Evolutionary conservation across 2,888 invertebrate species (phyloP).

Genomic region (Acronicta leporina): DNA sequence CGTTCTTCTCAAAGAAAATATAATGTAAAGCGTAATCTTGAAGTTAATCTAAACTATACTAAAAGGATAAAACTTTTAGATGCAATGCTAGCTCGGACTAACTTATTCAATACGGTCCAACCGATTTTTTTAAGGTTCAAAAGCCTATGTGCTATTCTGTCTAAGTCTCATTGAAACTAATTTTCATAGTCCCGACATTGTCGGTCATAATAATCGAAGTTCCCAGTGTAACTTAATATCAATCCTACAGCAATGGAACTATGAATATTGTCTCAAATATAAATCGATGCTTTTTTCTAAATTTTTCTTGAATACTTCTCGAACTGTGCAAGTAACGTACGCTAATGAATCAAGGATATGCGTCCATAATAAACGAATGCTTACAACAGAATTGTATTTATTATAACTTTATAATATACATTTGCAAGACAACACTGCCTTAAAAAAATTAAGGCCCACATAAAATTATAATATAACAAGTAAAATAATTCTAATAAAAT

Average conservation of each 20-base stretch:
- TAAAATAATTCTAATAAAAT: slow-evolving; percentile 42
- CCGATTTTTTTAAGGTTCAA: not conserved
- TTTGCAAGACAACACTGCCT: slow-evolving; percentile 43
- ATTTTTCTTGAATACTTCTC: slow-evolving; percentile 13
- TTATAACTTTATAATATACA: slow-evolving; percentile 51
- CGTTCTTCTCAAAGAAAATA: slow-evolving; percentile 6
- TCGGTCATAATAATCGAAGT: not conserved
- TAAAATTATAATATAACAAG: slow-evolving; percentile 31
- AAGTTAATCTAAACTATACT: slow-evolving; percentile 21
- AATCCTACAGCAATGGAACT: not conserved
- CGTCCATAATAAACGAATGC: slow-evolving; percentile 31
- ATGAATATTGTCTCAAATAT: not conserved
- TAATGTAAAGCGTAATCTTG: slow-evolving; percentile 9
- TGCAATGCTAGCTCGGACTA: slow-evolving; percentile 44
- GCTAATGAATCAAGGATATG: slow-evolving; percentile 18
- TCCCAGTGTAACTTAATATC: not conserved
- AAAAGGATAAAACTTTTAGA: slow-evolving; percentile 18
- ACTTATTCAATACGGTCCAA: slow-evolving; percentile 15
- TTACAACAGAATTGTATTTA: slow-evolving; percentile 42
- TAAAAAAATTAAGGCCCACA: slow-evolving; percentile 22
- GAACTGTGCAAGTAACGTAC: slow-evolving; percentile 53
- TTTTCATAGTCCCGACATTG: slow-evolving; percentile 3
- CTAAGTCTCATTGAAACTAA: not conserved
- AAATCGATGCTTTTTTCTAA: not conserved
- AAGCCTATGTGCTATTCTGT: slow-evolving; percentile 3